Evolutionary conservation across 2,888 invertebrate genomes (phyloP).

Genomic region (Phengaris arion): DNA sequence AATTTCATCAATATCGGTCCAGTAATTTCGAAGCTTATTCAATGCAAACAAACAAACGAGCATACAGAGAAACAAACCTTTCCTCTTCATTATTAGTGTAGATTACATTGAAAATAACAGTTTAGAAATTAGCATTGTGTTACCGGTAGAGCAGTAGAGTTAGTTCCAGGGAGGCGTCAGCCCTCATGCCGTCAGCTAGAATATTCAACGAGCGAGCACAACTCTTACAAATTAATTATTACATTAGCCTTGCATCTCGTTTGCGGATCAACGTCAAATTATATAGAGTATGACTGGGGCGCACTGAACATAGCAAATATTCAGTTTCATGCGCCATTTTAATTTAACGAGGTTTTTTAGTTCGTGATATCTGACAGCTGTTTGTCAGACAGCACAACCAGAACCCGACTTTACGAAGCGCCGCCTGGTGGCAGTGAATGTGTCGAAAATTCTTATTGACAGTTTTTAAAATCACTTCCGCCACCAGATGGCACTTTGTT

Average conservation of each 20-base stretch:
- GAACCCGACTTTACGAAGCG: too few species aligned
- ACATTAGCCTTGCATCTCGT: not conserved
- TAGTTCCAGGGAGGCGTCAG: not conserved
- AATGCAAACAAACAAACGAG: too few species aligned
- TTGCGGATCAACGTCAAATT: not conserved
- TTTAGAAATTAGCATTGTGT: not conserved
- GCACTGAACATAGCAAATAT: not conserved
- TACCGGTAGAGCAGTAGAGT: not conserved
- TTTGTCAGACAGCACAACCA: too few species aligned
- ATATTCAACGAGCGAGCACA: constrained; percentile 19
- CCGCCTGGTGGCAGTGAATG: too few species aligned
- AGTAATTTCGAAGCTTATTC: too few species aligned
- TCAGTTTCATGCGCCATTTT: not conserved
- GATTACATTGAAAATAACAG: not conserved
- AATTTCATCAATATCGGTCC: too few species aligned
- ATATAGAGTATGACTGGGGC: not conserved
- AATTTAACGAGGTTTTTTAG: not conserved
- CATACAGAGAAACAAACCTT: too few species aligned
- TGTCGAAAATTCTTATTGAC: too few species aligned
- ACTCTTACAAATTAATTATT: constrained; percentile 17
- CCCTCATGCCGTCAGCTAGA: constrained; percentile 12
- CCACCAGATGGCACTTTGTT: too few species aligned
- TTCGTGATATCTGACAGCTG: too few species aligned
- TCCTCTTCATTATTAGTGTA: not conserved
- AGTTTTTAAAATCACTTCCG: too few species aligned